Evolutionary conservation across 1,140 invertebrate species (phyloP).

Genomic region (Drosophila lacertosa): DNA sequence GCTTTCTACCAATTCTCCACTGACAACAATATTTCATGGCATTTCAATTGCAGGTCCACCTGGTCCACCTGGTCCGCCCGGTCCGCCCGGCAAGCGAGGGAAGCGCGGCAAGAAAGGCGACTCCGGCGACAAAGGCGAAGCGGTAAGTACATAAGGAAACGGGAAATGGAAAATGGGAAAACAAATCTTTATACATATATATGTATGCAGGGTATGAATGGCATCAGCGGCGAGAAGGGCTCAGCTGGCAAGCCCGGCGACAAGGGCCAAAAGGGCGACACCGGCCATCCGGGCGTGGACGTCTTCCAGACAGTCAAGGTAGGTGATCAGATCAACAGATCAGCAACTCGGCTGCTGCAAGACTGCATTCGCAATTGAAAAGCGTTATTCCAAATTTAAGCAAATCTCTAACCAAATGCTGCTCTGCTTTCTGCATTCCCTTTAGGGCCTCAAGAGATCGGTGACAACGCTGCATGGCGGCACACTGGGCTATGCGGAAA

Average conservation of each 20-base stretch:
- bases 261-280: slow-evolving; percentile 93
- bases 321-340: slow-evolving; percentile 63
- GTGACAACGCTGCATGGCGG: slow-evolving; percentile 94
- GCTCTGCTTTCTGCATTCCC: slow-evolving; percentile 50
- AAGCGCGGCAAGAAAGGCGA: slow-evolving; percentile 96
- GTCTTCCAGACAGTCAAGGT: slow-evolving; percentile 96
- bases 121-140: slow-evolving; percentile 89
- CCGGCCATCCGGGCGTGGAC: slow-evolving; percentile 94
- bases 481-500: slow-evolving; percentile 95
- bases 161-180: background rate
- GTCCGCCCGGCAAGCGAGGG: slow-evolving; percentile 92
- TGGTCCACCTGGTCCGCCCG: slow-evolving; percentile 90
- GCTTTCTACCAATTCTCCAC: slow-evolving; percentile 34
- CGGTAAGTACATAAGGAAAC: slow-evolving; percentile 86
- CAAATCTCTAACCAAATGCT: slow-evolving; percentile 32
- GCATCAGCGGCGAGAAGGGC: slow-evolving; percentile 96
- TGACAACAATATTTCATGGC: slow-evolving; percentile 64
- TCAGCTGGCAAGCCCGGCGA: slow-evolving; percentile 94
- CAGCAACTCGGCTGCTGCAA: slow-evolving; percentile 49
- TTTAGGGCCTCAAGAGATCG: slow-evolving; percentile 94
- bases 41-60: slow-evolving; percentile 87
- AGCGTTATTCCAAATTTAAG: slow-evolving; percentile 50
- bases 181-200: slow-evolving; percentile 37
- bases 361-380: slow-evolving; percentile 45
- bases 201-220: slow-evolving; percentile 92